Evolutionary conservation across 2,888 invertebrate genomes (phyloP), one percentile per base, ranked within the genome.

Genomic region (Leptinotarsa haldemani): DNA sequence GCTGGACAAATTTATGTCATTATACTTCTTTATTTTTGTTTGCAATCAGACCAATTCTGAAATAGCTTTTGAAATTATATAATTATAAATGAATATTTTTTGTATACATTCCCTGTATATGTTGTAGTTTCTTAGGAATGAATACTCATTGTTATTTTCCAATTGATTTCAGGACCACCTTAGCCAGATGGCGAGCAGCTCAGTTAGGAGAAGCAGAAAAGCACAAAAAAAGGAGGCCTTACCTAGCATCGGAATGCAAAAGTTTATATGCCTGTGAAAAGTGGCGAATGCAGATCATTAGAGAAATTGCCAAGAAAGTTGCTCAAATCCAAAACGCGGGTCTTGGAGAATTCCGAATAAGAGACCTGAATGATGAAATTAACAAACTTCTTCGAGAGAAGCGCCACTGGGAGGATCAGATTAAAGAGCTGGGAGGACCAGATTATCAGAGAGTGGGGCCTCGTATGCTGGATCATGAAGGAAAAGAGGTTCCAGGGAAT

Each of bases 311-410:
- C 0, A 96, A 97, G 85, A 99, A 99, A 90, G 99, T 99, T 0
- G 96, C 99, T 1, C 97, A 98, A 88, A 99, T 99, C 86, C 99
- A 99, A 87, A 99, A 99, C 88, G 97, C 99, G 79, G 99, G 99
- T 73, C 90, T 99, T n/a, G 99, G 99, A 3, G 99, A 99, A 88
- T 99, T 98, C 86, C 93, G 98, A 30, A 96, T 99, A 78, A 91
- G 99, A 18, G 99, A 99, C 86, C 89, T 99, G 25, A 99, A 99
- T 87, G 99, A 99, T 88, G 99, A 99, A 88, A 99, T 99, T 80
- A 99, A 99, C 88, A 99, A 99, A 88, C 87, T 99, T 78, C 90
- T 99, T 74, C 90, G 98, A 65, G 97, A 99, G 85, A 98, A 98
- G 85, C 92, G 97, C 0, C 98, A 98, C 85, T 99, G 99, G 99